Evolutionary conservation across 2,888 invertebrate genomes (phyloP), one percentile per base, ranked within the genome.

Genomic region (Idaea aversata): DNA sequence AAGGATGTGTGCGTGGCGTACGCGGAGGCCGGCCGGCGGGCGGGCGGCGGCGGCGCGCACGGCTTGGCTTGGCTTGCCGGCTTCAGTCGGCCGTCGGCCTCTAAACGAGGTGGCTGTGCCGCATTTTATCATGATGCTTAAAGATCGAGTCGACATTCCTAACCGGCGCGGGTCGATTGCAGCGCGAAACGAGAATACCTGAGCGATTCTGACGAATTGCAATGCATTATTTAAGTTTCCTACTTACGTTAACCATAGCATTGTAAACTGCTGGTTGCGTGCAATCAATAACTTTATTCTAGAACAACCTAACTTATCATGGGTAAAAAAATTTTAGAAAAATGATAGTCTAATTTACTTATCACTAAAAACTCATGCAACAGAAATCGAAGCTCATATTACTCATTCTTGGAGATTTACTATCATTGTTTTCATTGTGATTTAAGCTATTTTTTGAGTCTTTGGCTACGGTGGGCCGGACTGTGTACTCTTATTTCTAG

Each of bases 151-250:
- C 90, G 87, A 81, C 92, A 92, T 92, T 92, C 91, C 91, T 77
- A 70, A 80, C 69, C 82, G 77, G 79, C 72, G 79, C 72, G 64
- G 72, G 77, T 82, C 82, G 85, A 82, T 90, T 90, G 88, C 89
- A 87, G 91, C 87, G 90, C 89, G 88, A 91, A 88, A 86, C 86
- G 83, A 80, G 87, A 90, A 90, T 92, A 86, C 88, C 87, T 86
- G 80, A 83, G 84, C 84, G 82, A 80, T 87, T 86, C 84, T 86
- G 88, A 90, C 87, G 88, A 88, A 91, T 89, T 89, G 83, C 81
- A 77, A 73, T 76, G 78, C 81, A 83, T 87, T 88, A 86, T 87
- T 88, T 86, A 86, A 47, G 47, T 47, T 47, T 47, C 10, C 10
- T 47, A 47, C 47, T 47, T 47, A 47, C 47, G 47, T 83, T 82